Conservation (phyloP, 2,888 invertebrate genomes). For the Orthonychiurus folsomi region DNA sequence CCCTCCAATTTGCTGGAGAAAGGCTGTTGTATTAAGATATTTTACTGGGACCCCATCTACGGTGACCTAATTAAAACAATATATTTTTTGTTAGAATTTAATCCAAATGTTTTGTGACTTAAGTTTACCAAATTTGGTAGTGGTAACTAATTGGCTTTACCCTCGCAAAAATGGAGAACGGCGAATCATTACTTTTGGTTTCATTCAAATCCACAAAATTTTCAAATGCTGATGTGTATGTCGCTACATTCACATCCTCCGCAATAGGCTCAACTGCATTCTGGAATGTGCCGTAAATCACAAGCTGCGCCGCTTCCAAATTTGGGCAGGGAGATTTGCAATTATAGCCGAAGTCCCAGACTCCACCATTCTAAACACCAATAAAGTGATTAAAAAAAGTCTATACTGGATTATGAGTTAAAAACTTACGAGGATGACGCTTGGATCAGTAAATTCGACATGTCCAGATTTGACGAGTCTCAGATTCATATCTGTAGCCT, state of each 20-base stretch:
- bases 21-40: not conserved
- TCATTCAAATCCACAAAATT: not conserved
- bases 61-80: not conserved
- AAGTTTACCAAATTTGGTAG: too few relatives aligned
- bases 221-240: not conserved
- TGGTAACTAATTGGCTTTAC: not conserved
- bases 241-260: not conserved
- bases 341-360: not conserved
- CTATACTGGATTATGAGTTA: too few relatives aligned
- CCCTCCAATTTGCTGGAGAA: not conserved
- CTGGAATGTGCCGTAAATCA: not conserved
- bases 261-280: not conserved
- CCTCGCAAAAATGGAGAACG: constrained; percentile 4
- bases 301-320: not conserved
- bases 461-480: not conserved
- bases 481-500: not conserved
- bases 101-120: not conserved
- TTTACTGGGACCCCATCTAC: not conserved
- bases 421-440: too few relatives aligned
- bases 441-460: too few relatives aligned
- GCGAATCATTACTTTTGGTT: not conserved
- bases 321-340: not conserved
- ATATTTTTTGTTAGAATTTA: too few relatives aligned
- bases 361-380: not conserved
- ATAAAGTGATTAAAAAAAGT: constrained; percentile 5